These are phyloP conservation scores for Petrolisthes manimaculis DNA, from an alignment of 2,888 invertebrate genomes.

Conservation along the genomic window DNA sequence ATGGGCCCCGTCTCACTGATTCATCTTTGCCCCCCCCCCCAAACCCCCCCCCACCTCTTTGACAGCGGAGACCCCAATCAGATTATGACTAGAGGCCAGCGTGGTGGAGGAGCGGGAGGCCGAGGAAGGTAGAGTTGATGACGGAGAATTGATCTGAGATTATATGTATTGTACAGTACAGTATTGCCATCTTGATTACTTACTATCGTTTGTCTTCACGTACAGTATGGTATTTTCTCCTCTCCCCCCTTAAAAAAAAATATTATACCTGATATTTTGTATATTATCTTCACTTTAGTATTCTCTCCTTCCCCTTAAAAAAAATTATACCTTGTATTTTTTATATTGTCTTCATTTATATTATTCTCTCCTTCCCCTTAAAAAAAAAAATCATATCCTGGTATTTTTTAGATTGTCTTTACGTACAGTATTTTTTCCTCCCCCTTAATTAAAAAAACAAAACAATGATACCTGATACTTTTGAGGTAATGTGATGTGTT, in stretches of 20 bases:
- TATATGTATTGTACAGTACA: not conserved
- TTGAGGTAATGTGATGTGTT: too few species aligned
- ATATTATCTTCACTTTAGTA: not conserved
- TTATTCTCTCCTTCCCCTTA: too few species aligned
- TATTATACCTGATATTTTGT: not conserved
- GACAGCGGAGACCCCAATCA: conserved; percentile 51
- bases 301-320: not conserved
- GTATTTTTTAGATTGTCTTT: too few species aligned
- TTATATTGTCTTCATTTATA: too few species aligned
- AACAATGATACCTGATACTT: too few species aligned
- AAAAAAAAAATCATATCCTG: too few species aligned
- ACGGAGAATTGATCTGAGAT: not conserved
- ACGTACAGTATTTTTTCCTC: too few species aligned
- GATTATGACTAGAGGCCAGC: conserved; percentile 47
- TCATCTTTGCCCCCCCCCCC: conserved; percentile 7
- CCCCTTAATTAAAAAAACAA: too few species aligned
- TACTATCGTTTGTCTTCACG: not conserved
- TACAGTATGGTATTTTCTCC: not conserved
- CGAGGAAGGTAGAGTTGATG: conserved; percentile 19
- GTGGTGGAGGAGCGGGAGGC: conserved; percentile 35
- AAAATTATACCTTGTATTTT: too few species aligned
- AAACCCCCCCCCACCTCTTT: conserved; percentile 10
- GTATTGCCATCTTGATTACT: not conserved
- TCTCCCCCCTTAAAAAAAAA: not conserved
- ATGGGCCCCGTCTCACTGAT: not conserved